These are phyloP conservation scores for Dolichoris vasculosae DNA, from an alignment of 1,140 invertebrate genomes.

Conservation along the genomic window DNA sequence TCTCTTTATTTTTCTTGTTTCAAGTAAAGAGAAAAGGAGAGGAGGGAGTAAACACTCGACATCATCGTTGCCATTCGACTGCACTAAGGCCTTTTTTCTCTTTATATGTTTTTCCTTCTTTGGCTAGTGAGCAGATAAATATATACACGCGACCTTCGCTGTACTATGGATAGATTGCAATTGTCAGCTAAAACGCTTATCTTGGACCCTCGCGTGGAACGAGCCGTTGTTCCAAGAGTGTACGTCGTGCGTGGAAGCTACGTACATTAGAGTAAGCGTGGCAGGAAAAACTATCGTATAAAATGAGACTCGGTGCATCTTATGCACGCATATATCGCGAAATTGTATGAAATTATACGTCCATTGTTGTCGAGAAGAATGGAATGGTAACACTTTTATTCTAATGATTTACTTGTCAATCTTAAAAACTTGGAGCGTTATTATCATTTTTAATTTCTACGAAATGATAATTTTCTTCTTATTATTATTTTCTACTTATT, in stretches of 20 bases:
- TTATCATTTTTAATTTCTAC: constrained; percentile 1
- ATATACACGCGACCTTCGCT: constrained; percentile 18
- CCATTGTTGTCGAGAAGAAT: constrained; percentile 39
- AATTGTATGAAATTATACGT: constrained; percentile 50
- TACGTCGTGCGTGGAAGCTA: background rate
- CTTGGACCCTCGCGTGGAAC: constrained; percentile 28
- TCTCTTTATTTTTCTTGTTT: no score
- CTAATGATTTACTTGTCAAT: constrained; percentile 20
- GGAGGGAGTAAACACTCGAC: background rate
- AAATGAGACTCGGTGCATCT: background rate
- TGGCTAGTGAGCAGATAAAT: background rate
- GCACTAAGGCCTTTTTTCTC: background rate
- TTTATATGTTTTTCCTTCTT: background rate
- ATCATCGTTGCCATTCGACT: background rate
- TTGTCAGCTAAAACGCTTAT: constrained; percentile 38
- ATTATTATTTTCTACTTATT: background rate
- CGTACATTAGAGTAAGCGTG: constrained; percentile 12
- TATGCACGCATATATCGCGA: constrained; percentile 5
- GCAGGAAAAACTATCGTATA: constrained; percentile 9
- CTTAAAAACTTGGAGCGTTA: background rate
- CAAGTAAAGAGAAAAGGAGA: background rate
- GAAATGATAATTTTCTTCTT: background rate
- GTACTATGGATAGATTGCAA: constrained; percentile 9
- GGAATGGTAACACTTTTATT: constrained; percentile 41
- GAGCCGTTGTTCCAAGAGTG: background rate